phyloP scores from a whole-genome alignment of 2,113 vertebrate species.

The Mirounga angustirostris region DNA sequence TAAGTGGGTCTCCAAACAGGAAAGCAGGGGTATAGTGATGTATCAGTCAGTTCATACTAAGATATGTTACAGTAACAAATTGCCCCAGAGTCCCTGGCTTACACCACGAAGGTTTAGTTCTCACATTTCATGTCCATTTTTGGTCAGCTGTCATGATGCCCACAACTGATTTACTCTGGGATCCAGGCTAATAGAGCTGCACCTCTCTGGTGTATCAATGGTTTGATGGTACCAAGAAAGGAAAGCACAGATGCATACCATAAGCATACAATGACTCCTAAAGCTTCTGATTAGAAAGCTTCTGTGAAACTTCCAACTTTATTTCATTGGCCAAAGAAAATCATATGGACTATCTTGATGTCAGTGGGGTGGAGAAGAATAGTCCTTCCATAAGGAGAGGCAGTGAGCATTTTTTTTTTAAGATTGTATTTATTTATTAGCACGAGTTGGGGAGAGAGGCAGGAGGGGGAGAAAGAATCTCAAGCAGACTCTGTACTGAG shows the following conservation, averaged over 20 bases:
- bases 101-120: neutral
- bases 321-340: constrained; percentile 3
- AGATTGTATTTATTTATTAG: neutral
- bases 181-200: neutral
- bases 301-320: neutral
- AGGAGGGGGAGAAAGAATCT: neutral
- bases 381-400: neutral
- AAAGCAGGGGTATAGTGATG: neutral
- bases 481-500: neutral
- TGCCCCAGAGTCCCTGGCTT: neutral
- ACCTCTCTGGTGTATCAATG: neutral
- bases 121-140: neutral
- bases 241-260: neutral
- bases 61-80: neutral
- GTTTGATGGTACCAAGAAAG: neutral
- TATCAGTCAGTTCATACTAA: neutral
- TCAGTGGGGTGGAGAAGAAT: neutral
- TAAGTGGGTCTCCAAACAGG: neutral
- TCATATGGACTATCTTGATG: neutral
- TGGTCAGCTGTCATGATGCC: neutral
- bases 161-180: neutral
- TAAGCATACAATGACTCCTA: neutral
- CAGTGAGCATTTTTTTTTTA: neutral
- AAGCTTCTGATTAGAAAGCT: neutral
- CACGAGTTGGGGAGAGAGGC: neutral